Conservation (phyloP, 2,888 invertebrate species). For the Conops quadrifasciatus region DNA sequence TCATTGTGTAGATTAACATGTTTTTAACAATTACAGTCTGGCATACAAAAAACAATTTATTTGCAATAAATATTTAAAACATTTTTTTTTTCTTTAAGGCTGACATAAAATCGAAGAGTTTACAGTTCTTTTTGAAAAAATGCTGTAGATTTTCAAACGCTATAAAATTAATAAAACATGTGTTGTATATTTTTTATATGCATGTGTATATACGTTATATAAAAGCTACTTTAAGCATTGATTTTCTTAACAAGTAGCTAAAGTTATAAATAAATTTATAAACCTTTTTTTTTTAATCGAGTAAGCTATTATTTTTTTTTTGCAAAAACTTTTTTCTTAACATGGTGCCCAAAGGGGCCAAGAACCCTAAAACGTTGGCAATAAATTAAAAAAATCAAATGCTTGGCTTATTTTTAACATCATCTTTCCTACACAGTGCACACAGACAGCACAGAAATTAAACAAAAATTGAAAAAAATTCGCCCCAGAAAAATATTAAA, state of each 20-base stretch:
- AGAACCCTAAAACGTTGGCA: too few species aligned
- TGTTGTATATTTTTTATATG: background rate
- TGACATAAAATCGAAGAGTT: slow-evolving; percentile 24
- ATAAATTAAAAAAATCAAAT: too few species aligned
- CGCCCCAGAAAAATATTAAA: too few species aligned
- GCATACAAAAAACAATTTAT: slow-evolving; percentile 21
- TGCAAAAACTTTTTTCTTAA: too few species aligned
- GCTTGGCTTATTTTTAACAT: too few species aligned
- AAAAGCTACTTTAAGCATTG: slow-evolving; percentile 13
- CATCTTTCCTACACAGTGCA: too few species aligned
- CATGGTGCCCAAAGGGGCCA: too few species aligned
- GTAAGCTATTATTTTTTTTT: too few species aligned
- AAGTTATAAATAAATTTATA: too few species aligned
- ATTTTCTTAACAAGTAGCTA: background rate
- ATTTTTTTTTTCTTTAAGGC: slow-evolving; percentile 33
- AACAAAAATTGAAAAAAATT: too few species aligned
- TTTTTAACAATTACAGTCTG: background rate
- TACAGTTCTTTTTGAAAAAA: background rate
- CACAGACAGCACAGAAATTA: too few species aligned
- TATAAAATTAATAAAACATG: slow-evolving; percentile 12
- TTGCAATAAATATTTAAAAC: slow-evolving; percentile 35
- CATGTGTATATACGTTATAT: background rate
- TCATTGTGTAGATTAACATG: background rate
- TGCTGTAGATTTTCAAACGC: background rate
- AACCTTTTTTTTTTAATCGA: too few species aligned